These are phyloP conservation scores for Phyllostomus hastatus DNA, from an alignment of 2,113 vertebrate species.

Conservation along the genomic window DNA sequence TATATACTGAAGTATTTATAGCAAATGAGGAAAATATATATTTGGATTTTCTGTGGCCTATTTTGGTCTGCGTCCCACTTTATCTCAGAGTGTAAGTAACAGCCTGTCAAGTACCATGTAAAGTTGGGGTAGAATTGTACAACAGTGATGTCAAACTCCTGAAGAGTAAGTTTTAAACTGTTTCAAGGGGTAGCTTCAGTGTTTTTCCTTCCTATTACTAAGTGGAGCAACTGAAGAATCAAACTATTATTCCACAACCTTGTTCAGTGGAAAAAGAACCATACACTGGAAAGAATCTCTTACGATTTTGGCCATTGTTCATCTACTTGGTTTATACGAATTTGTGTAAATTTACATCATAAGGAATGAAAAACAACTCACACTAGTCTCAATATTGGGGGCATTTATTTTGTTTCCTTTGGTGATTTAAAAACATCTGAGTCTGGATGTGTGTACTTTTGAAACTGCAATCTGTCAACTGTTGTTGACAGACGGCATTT, in stretches of 20 bases:
- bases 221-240: background rate
- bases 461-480: constrained; percentile 30
- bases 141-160: background rate
- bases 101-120: background rate
- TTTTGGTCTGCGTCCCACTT: background rate
- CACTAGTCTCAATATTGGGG: background rate
- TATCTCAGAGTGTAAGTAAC: background rate
- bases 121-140: background rate
- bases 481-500: constrained; percentile 37
- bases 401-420: background rate
- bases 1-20: background rate
- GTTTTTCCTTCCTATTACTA: background rate
- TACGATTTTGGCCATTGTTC: background rate
- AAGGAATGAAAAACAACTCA: background rate
- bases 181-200: background rate
- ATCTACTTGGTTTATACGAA: background rate
- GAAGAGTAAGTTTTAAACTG: background rate
- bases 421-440: background rate
- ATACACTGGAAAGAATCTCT: background rate
- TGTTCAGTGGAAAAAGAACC: background rate
- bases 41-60: background rate
- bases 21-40: background rate
- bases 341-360: background rate
- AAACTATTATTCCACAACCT: background rate
- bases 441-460: background rate